Conservation (phyloP, 1,140 invertebrate genomes). For the Druon quercuslanigerum region DNA sequence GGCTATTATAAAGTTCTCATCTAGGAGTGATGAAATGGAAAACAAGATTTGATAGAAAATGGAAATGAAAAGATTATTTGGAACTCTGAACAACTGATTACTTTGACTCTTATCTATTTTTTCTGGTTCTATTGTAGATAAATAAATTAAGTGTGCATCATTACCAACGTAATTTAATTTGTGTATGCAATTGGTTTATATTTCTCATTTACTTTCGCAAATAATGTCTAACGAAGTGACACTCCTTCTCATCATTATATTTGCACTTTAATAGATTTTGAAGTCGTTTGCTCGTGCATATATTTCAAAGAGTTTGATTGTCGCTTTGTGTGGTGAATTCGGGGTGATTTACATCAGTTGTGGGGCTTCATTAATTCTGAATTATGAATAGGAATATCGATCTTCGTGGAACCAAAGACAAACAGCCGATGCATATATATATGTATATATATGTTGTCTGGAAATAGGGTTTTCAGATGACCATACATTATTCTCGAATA, state of each 20-base stretch:
- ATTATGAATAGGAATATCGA: conserved; percentile 13
- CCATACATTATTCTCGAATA: conserved; percentile 12
- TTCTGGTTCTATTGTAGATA: not conserved
- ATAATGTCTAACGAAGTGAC: not conserved
- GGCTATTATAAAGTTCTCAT: not conserved
- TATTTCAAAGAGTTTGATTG: not conserved
- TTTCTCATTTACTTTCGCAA: not conserved
- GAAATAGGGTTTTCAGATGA: conserved; percentile 6
- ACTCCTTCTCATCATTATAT: not conserved
- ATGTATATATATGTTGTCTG: conserved; percentile 1
- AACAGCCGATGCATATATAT: conserved; percentile 1
- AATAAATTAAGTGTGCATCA: not conserved
- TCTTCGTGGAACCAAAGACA: not conserved
- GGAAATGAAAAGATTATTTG: not conserved
- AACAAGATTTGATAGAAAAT: not conserved
- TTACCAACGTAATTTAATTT: not conserved
- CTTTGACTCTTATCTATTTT: not conserved
- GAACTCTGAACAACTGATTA: not conserved
- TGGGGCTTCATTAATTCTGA: not conserved
- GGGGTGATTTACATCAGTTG: not conserved
- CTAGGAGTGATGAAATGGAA: not conserved
- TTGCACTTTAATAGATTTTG: not conserved
- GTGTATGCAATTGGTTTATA: not conserved
- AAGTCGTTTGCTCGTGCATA: not conserved
- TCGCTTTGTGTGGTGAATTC: not conserved